Percentiles rank a stretch among this genome's conserved stretches.
These are phyloP conservation scores for Cavia porcellus DNA, from an alignment of 2,113 vertebrate genomes.

Conservation along the genomic window DNA sequence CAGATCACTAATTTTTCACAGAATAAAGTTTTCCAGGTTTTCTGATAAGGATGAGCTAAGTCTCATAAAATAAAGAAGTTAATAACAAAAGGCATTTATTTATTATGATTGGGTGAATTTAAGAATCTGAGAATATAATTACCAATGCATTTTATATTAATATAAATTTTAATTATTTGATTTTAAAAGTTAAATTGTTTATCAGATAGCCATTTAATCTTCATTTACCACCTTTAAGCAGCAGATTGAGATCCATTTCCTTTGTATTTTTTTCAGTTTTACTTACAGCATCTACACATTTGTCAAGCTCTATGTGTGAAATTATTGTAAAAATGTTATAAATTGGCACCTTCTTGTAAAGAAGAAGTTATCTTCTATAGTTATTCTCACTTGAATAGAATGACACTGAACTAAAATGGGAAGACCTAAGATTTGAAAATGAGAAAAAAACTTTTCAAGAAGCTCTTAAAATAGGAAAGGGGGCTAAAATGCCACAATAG, in stretches of 20 bases:
- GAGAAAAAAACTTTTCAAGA: not conserved
- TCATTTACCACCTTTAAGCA: not conserved
- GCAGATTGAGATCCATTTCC: not conserved
- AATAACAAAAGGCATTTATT: not conserved
- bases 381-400: not conserved
- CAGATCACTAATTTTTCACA: not conserved
- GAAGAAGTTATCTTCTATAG: not conserved
- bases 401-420: not conserved
- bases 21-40: not conserved
- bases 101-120: constrained; percentile 18
- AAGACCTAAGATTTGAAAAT: constrained; percentile 10
- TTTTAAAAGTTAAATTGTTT: constrained; percentile 28
- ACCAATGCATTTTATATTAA: not conserved
- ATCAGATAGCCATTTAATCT: not conserved
- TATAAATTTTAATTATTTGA: constrained; percentile 1
- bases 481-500: too few species aligned
- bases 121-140: not conserved
- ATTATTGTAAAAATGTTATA: not conserved
- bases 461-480: not conserved
- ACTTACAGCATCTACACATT: not conserved
- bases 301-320: not conserved
- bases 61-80: constrained; percentile 24
- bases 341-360: not conserved
- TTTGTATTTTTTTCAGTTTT: not conserved
- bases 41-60: not conserved